Percentiles rank a stretch among this genome's conserved stretches.
These are phyloP conservation scores for Cotesia typhae DNA, from an alignment of 1,140 invertebrate species.

Conservation along the genomic window DNA sequence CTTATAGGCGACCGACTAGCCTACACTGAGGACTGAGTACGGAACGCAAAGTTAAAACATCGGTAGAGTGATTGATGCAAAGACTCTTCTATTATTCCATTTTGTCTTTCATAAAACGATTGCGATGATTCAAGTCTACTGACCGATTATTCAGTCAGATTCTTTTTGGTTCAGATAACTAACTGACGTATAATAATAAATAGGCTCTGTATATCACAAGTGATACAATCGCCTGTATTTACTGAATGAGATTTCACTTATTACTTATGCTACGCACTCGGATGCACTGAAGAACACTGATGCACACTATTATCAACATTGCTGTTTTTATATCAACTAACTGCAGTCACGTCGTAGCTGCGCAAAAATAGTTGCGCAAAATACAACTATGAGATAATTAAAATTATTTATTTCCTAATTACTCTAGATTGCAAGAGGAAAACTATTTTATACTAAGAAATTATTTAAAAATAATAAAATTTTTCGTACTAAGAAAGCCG, in stretches of 20 bases:
- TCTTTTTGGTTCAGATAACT: conserved; percentile 12
- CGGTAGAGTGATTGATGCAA: conserved; percentile 45
- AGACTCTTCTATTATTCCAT: conserved; percentile 57
- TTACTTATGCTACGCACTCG: neutral
- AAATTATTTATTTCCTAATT: neutral
- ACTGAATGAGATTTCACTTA: neutral
- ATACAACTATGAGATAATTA: neutral
- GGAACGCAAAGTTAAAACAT: conserved; percentile 55
- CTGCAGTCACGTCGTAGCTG: conserved; percentile 33
- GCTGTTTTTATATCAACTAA: conserved; percentile 22
- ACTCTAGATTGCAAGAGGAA: too few species aligned
- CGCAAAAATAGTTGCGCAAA: conserved; percentile 17
- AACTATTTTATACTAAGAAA: neutral
- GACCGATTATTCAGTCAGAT: conserved; percentile 39
- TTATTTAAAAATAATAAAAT: neutral
- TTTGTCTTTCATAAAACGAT: conserved; percentile 43
- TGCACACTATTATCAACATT: neutral
- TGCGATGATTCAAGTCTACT: conserved; percentile 40
- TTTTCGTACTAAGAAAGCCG: too few species aligned
- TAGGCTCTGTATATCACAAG: conserved; percentile 1
- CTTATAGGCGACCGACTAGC: conserved; percentile 62
- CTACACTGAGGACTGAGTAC: conserved; percentile 66
- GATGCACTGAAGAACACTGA: neutral
- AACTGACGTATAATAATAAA: neutral
- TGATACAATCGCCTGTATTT: neutral